Conservation (phyloP, 2,888 invertebrate species). For the Heteromurus nitidus region DNA sequence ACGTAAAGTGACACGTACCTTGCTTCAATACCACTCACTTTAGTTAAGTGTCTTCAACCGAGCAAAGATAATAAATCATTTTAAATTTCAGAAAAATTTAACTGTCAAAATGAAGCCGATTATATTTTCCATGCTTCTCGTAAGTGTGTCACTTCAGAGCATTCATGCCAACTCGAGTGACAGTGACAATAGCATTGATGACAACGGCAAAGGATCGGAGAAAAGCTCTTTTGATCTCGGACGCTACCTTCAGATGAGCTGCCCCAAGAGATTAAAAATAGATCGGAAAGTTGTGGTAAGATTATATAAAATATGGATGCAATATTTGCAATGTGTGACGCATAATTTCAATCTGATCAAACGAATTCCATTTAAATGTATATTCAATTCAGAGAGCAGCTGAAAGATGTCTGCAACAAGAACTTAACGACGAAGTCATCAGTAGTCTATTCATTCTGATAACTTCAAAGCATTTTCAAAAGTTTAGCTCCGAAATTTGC, state of each 20-base stretch:
- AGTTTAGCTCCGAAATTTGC: conserved; percentile 6
- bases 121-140: not conserved
- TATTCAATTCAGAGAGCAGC: not conserved
- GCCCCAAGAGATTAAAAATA: not conserved
- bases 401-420: not conserved
- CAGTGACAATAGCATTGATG: not conserved
- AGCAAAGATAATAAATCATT: too few species aligned
- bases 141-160: not conserved
- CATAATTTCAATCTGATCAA: not conserved
- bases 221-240: not conserved
- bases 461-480: not conserved
- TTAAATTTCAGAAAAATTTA: not conserved
- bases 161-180: not conserved
- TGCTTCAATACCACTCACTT: too few species aligned
- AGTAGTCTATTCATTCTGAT: not conserved
- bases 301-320: not conserved
- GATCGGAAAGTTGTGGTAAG: not conserved
- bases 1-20: too few species aligned
- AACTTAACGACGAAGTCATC: not conserved
- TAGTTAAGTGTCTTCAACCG: not conserved
- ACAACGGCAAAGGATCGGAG: not conserved
- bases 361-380: not conserved
- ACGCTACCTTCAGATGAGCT: not conserved
- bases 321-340: not conserved
- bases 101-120: not conserved